Percentiles rank a stretch among this genome's conserved stretches.
phyloP scores from a whole-genome alignment of 2,888 invertebrate species.

The Odontocerum albicorne region DNA sequence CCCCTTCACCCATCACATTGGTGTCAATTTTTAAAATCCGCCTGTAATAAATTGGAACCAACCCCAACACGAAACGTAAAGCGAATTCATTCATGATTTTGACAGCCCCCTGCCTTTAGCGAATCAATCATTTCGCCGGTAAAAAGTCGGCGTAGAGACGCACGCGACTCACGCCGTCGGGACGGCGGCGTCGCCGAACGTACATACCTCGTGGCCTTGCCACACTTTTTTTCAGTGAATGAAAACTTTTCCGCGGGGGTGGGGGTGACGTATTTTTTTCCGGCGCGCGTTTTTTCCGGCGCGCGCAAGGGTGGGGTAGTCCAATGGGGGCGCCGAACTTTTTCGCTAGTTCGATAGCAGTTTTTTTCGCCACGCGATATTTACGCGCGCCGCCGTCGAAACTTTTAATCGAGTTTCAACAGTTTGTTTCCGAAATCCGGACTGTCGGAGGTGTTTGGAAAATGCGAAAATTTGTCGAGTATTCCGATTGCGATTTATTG shows the following conservation, averaged over 20 bases:
- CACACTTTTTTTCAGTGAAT: conserved; percentile 64
- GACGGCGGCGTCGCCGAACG: conserved; percentile 46
- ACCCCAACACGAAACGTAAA: too few relatives aligned
- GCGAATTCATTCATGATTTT: too few relatives aligned
- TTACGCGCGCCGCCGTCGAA: conserved; percentile 20
- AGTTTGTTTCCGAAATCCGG: conserved; percentile 15
- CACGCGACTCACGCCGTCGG: conserved; percentile 15
- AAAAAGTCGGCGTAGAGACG: conserved; percentile 5
- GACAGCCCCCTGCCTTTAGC: too few relatives aligned
- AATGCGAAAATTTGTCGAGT: too few relatives aligned
- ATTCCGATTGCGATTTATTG: too few relatives aligned
- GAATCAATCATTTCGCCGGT: too few relatives aligned
- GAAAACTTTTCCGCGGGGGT: conserved; percentile 60
- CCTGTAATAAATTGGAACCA: too few relatives aligned
- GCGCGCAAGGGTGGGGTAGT: conserved; percentile 9
- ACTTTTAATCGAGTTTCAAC: conserved; percentile 32
- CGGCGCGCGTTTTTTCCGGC: conserved; percentile 46
- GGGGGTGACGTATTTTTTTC: conserved; percentile 48
- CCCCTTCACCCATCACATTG: too few relatives aligned
- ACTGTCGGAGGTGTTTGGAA: too few relatives aligned
- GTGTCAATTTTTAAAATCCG: too few relatives aligned
- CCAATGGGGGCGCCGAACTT: conserved; percentile 23
- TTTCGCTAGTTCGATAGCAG: conserved; percentile 30
- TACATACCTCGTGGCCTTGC: conserved; percentile 51
- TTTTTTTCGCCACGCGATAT: conserved; percentile 30